A percentile compares a stretch with the other conserved stretches of the same genome.
These are phyloP conservation scores for Nemotelus pantherinus DNA, from an alignment of 2,888 invertebrate species.

Conservation along the genomic window DNA sequence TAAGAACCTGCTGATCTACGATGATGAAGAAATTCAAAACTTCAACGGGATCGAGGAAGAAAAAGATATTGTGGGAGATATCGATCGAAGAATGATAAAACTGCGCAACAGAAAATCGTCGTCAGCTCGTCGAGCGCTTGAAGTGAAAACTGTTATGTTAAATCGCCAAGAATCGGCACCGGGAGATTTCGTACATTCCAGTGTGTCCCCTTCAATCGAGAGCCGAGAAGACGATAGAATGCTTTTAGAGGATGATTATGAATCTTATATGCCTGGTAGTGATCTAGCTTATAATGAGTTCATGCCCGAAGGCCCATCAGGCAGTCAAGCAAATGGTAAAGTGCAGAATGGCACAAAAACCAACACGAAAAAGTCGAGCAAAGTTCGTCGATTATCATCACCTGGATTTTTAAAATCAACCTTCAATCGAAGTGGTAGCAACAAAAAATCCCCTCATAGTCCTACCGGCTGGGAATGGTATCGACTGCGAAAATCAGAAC, in stretches of 20 bases:
- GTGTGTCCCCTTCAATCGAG: neutral
- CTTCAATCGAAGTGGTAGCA: constrained; percentile 62
- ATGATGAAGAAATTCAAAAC: constrained; percentile 61
- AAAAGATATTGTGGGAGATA: constrained; percentile 56
- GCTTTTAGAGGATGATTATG: constrained; percentile 68
- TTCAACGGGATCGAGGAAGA: constrained; percentile 56
- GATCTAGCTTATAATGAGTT: constrained; percentile 64
- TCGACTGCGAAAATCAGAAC: constrained; percentile 58
- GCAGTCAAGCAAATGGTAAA: constrained; percentile 57
- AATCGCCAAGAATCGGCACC: constrained; percentile 65
- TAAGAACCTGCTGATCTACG: constrained; percentile 69
- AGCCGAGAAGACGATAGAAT: constrained; percentile 65
- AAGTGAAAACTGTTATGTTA: constrained; percentile 55
- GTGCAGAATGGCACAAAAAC: constrained; percentile 19
- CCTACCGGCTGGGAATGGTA: constrained; percentile 66
- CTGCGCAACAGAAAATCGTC: constrained; percentile 60
- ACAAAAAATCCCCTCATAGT: constrained; percentile 57
- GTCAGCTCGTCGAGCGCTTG: constrained; percentile 61
- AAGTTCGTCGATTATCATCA: constrained; percentile 69
- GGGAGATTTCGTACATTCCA: constrained; percentile 56
- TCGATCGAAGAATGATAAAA: constrained; percentile 13
- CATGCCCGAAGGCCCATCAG: constrained; percentile 63
- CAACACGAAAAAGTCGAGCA: constrained; percentile 65
- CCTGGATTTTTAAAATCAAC: constrained; percentile 70
- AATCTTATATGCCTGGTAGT: constrained; percentile 67